Base-by-base conservation (phyloP, 2,113 vertebrate species). In the Gallinago paraguaiae region DNA sequence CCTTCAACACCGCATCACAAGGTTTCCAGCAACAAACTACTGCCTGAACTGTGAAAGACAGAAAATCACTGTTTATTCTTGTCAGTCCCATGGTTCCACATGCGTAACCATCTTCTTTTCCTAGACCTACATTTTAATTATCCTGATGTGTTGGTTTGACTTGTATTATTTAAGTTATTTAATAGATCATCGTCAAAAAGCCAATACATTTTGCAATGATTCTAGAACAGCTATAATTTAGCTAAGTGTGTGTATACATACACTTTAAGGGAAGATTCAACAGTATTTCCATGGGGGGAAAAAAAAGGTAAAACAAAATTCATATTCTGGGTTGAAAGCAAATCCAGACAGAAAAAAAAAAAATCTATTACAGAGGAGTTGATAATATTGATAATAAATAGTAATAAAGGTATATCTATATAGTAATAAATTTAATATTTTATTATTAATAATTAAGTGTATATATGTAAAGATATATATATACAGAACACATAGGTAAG, bases 121-220 rank as follows among this genome's bases (percentile, higher is more conserved):
- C 53, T 75, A 86, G 39, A 90, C 28, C 24, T 67, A 71, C 13
- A 35, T 77, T 80, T 81, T 57, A 64, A 91, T 86, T 86, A 82
- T 59, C 19, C 6, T 65, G 54, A 96, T 13, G 67, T 3, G 77
- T 3, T 60, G 11, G 9, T 81, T 91, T 88, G n/a, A 82, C 37
- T 74, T 83, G 56, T 17, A n/a, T 16, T 39, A 30, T 25, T 93
- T 57, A 28, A 53, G 67, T 84, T 48, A 63, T 46, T 90, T 90
- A 93, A 91, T 18, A 48, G 30, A 37, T 88, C 51, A 67, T 50
- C 17, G 86, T 64, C 3, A 64, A 84, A 78, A 64, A 64, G 82
- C 14, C 41, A 39, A 54, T 2, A 4, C n/a, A 45, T 50, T 60
- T 74, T 84, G 41, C 19, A 86, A 12, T n/a, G 41, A 70, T 13